These are phyloP conservation scores for Palythoa caribaeorum DNA, from an alignment of 92 coral and sea anemone species.

Conservation along the genomic window DNA sequence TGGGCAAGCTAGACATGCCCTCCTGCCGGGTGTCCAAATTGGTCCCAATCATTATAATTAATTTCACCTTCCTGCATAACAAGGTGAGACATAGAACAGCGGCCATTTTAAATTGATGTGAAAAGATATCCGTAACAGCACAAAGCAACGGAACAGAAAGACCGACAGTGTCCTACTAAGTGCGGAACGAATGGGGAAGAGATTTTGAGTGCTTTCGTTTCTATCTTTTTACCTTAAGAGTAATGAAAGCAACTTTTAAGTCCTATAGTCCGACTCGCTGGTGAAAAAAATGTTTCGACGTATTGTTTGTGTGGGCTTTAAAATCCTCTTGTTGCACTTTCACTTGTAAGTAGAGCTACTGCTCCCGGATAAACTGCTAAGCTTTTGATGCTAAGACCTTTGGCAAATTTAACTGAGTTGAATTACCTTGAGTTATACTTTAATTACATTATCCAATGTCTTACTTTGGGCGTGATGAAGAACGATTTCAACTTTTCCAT, in stretches of 20 bases:
- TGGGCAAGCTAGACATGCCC: conserved; percentile 85
- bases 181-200: neutral
- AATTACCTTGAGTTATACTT: neutral
- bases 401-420: too few relatives aligned
- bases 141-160: neutral
- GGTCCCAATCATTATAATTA: conserved; percentile 86
- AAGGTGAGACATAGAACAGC: conserved; percentile 58
- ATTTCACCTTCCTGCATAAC: conserved; percentile 77
- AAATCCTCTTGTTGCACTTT: conserved; percentile 61
- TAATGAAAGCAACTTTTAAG: neutral
- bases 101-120: conserved; percentile 17
- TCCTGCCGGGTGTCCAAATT: conserved; percentile 81
- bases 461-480: neutral
- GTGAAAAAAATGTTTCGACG: conserved; percentile 18
- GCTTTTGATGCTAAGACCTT: neutral
- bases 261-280: neutral
- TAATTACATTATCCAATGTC: conserved; percentile 18
- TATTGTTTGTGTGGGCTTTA: conserved; percentile 40
- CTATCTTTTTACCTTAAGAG: neutral
- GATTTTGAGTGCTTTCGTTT: neutral
- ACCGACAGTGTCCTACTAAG: neutral
- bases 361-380: neutral
- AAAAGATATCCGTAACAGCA: conserved; percentile 1
- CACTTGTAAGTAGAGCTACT: conserved; percentile 73
- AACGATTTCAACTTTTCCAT: conserved; percentile 4